phyloP scores from a whole-genome alignment of 2,797 vertebrate genomes.

The Podargus strigoides region DNA sequence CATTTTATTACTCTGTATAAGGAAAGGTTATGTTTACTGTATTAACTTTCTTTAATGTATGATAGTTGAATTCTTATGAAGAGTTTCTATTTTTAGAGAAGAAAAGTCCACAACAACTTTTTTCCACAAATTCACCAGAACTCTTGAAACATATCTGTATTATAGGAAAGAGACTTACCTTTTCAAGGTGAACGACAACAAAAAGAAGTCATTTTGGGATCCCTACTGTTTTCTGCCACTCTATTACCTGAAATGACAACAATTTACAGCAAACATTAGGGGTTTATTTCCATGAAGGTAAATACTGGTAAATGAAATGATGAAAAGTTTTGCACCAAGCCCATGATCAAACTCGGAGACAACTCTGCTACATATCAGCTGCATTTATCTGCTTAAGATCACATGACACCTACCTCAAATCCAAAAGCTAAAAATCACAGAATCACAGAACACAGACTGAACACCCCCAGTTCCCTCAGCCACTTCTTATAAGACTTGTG shows the following conservation, averaged over 20 bases:
- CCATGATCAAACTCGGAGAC: not conserved
- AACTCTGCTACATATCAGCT: not conserved
- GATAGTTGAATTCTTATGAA: not conserved
- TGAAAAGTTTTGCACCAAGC: not conserved
- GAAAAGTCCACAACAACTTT: not conserved
- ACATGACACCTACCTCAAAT: not conserved
- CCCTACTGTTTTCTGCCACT: not conserved
- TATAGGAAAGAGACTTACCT: not conserved
- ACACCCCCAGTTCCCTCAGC: too few relatives aligned
- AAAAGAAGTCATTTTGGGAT: not conserved
- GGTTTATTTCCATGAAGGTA: not conserved
- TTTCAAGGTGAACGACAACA: not conserved
- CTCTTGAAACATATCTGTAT: not conserved
- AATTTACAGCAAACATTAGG: not conserved
- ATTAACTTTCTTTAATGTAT: slow-evolving; percentile 9
- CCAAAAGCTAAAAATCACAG: not conserved
- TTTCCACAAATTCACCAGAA: not conserved
- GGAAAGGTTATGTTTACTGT: slow-evolving; percentile 26
- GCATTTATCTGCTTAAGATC: not conserved
- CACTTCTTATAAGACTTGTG: too few relatives aligned
- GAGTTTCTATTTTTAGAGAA: slow-evolving; percentile 28
- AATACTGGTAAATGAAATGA: not conserved
- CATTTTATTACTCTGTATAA: slow-evolving; percentile 33
- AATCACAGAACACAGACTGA: too few relatives aligned
- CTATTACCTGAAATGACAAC: not conserved